Percentiles rank a stretch among this genome's conserved stretches.
phyloP scores from a whole-genome alignment of 2,888 invertebrate species.

The Philonicus albiceps region DNA sequence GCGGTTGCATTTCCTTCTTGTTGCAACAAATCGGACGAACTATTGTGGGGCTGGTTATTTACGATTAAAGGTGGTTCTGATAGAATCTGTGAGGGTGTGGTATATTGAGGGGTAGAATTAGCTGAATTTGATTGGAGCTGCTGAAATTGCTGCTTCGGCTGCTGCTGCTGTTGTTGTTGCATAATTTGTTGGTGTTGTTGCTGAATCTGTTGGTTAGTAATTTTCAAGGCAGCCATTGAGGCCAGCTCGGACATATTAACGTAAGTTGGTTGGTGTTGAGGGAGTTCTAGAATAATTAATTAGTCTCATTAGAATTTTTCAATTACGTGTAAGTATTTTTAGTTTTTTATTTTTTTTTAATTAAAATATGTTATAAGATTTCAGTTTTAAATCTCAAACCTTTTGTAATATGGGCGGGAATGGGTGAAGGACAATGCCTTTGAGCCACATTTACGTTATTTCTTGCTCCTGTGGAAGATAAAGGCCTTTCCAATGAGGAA shows the following conservation, averaged over 20 bases:
- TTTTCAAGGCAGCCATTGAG: constrained; percentile 79
- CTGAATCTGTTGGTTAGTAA: constrained; percentile 65
- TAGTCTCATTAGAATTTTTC: background rate
- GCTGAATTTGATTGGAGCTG: constrained; percentile 56
- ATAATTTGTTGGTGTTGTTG: constrained; percentile 56
- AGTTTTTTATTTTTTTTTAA: background rate
- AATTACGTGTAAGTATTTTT: background rate
- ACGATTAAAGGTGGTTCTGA: constrained; percentile 54
- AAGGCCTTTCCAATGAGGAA: constrained; percentile 85
- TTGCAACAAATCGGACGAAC: constrained; percentile 48
- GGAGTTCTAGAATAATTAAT: constrained; percentile 49
- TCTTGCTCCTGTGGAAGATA: constrained; percentile 66
- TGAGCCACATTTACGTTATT: constrained; percentile 61
- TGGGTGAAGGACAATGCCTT: constrained; percentile 72
- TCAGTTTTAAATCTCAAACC: constrained; percentile 61
- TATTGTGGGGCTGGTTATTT: constrained; percentile 43
- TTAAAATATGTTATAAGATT: background rate
- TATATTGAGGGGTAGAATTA: constrained; percentile 48
- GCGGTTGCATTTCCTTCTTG: background rate
- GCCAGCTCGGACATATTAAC: constrained; percentile 92
- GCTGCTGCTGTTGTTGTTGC: constrained; percentile 63
- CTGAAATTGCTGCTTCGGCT: constrained; percentile 59
- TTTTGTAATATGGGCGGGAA: constrained; percentile 81
- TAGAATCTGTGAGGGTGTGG: constrained; percentile 58
- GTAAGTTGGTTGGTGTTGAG: constrained; percentile 76